Conservation (phyloP, 2,797 vertebrate genomes). For the Notoglanidium macrostoma region DNA sequence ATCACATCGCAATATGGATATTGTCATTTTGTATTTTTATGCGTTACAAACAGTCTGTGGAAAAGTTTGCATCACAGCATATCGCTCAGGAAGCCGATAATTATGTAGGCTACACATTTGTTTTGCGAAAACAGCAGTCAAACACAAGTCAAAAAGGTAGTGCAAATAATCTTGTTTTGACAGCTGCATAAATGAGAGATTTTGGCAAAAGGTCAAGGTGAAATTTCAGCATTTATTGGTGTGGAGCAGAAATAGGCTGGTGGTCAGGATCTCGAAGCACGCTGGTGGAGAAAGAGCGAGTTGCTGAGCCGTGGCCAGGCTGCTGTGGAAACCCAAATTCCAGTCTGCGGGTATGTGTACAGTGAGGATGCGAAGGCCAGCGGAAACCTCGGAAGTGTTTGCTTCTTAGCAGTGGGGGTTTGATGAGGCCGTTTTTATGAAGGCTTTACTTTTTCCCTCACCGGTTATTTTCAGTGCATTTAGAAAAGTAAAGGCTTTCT, state of each 20-base stretch:
- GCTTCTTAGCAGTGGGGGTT: background rate
- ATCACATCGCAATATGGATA: background rate
- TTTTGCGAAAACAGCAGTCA: background rate
- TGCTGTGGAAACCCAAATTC: slow-evolving; percentile 20
- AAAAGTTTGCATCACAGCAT: background rate
- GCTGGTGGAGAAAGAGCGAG: slow-evolving; percentile 9
- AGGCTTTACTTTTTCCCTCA: background rate
- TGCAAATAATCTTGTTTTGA: slow-evolving; percentile 38
- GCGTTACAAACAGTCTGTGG: background rate
- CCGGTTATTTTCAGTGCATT: background rate
- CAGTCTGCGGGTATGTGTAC: slow-evolving; percentile 6
- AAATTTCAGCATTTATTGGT: slow-evolving; percentile 38
- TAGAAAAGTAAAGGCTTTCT: background rate
- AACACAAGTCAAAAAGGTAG: background rate
- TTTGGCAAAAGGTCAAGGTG: slow-evolving; percentile 26
- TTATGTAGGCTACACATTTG: background rate
- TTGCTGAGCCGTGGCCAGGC: slow-evolving; percentile 22
- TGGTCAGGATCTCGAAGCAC: slow-evolving; percentile 23
- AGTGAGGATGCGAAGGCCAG: slow-evolving; percentile 20
- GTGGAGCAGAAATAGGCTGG: slow-evolving; percentile 40
- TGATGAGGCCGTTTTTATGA: background rate
- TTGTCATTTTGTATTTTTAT: background rate
- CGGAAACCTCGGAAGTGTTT: slow-evolving; percentile 13
- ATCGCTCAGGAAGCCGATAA: background rate
- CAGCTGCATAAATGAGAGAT: slow-evolving; percentile 28